Evolutionary conservation across 1,140 invertebrate species (phyloP).

Genomic region (Charaxes varanes): DNA sequence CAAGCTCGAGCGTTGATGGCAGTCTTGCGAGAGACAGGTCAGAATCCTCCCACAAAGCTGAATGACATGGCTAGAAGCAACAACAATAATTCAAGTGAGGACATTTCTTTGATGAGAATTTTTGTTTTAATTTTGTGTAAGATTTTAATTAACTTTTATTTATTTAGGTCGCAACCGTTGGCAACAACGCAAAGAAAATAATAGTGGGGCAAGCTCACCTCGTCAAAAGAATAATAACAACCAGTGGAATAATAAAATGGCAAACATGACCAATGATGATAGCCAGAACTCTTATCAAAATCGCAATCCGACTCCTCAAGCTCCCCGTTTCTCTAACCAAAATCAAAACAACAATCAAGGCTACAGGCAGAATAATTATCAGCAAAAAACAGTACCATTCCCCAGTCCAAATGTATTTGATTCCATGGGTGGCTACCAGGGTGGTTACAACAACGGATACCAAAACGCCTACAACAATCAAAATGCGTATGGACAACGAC

Average conservation of each 20-base stretch:
- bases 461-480: conserved; percentile 65
- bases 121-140: no score
- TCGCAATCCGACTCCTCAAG: conserved; percentile 47
- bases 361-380: conserved; percentile 59
- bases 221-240: conserved; percentile 62
- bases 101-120: no score
- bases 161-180: conserved; percentile 66
- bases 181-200: conserved; percentile 72
- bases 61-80: conserved; percentile 61
- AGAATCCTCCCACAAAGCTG: conserved; percentile 84
- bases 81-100: conserved; percentile 55
- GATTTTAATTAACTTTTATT: conserved; percentile 7
- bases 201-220: conserved; percentile 56
- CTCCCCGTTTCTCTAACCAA: conserved; percentile 59
- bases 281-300: conserved; percentile 50
- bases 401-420: conserved; percentile 66
- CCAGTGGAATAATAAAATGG: conserved; percentile 71
- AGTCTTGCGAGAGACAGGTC: conserved; percentile 94
- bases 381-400: conserved; percentile 64
- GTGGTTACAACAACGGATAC: conserved; percentile 67
- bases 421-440: conserved; percentile 65
- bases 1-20: conserved; percentile 93
- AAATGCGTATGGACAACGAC: conserved; percentile 61
- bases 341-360: conserved; percentile 53
- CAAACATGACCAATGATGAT: conserved; percentile 41